These are phyloP conservation scores for Agonopterix heracliana DNA, from an alignment of 2,888 invertebrate species.

Conservation along the genomic window DNA sequence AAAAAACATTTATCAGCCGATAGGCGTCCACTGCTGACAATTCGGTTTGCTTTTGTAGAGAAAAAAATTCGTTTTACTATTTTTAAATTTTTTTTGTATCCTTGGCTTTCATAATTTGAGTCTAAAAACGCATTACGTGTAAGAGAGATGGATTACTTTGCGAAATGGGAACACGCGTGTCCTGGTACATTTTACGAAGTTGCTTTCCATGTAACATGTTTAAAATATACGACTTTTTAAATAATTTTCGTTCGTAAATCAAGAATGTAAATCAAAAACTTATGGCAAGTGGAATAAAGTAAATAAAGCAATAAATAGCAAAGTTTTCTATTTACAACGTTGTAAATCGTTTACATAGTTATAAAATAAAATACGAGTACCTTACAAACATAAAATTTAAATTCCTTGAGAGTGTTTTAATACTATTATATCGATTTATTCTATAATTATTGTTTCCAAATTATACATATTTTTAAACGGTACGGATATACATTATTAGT, in stretches of 20 bases:
- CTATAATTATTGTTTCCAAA: too few relatives aligned
- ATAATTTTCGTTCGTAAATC: background rate
- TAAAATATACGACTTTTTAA: background rate
- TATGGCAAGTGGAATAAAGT: background rate
- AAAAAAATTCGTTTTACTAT: too few relatives aligned
- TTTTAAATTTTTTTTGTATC: too few relatives aligned
- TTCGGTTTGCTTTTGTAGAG: too few relatives aligned
- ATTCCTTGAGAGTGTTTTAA: background rate
- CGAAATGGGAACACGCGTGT: constrained; percentile 2
- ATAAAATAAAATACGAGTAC: constrained; percentile 8
- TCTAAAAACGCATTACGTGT: background rate
- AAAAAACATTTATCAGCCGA: too few relatives aligned
- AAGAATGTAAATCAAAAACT: background rate
- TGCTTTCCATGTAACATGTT: constrained; percentile 2
- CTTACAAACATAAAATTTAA: constrained; percentile 1
- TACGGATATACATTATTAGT: too few relatives aligned
- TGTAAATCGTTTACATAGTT: background rate
- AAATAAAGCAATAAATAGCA: too few relatives aligned
- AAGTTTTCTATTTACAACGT: too few relatives aligned
- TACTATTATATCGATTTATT: too few relatives aligned
- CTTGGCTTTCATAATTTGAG: too few relatives aligned
- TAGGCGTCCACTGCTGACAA: too few relatives aligned
- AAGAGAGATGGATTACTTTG: constrained; percentile 3
- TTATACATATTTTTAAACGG: too few relatives aligned
- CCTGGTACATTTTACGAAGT: constrained; percentile 1